Evolutionary conservation across 2,888 invertebrate species (phyloP).

Genomic region (Leptogaster cylindrica): DNA sequence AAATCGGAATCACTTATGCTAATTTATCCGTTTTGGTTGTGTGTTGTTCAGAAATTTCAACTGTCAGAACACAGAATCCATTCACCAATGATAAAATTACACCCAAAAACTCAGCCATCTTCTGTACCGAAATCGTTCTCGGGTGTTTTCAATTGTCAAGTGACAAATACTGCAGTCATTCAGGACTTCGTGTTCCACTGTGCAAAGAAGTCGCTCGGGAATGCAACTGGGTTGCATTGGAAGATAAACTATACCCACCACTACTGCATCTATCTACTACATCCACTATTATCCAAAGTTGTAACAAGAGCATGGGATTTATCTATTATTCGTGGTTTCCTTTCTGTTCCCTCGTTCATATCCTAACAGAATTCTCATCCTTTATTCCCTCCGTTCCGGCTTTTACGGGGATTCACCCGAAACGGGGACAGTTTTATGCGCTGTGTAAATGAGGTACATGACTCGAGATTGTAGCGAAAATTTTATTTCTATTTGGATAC

Average conservation of each 20-base stretch:
- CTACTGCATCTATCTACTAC: neutral
- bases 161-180: neutral
- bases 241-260: neutral
- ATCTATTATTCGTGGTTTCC: neutral
- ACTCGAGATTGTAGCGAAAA: neutral
- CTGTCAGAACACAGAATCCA: too few relatives aligned
- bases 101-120: neutral
- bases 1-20: neutral
- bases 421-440: neutral
- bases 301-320: neutral
- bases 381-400: neutral
- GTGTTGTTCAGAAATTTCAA: neutral
- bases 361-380: neutral
- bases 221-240: neutral
- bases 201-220: neutral
- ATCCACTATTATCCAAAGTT: neutral
- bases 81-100: too few relatives aligned
- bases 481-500: slow-evolving; percentile 2
- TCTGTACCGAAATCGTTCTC: neutral
- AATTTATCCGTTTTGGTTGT: neutral
- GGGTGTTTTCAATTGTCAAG: neutral
- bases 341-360: neutral
- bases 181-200: neutral
- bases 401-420: neutral
- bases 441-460: neutral